phyloP scores from a whole-genome alignment of 2,113 vertebrate species.

The Eubucco bourcierii region DNA sequence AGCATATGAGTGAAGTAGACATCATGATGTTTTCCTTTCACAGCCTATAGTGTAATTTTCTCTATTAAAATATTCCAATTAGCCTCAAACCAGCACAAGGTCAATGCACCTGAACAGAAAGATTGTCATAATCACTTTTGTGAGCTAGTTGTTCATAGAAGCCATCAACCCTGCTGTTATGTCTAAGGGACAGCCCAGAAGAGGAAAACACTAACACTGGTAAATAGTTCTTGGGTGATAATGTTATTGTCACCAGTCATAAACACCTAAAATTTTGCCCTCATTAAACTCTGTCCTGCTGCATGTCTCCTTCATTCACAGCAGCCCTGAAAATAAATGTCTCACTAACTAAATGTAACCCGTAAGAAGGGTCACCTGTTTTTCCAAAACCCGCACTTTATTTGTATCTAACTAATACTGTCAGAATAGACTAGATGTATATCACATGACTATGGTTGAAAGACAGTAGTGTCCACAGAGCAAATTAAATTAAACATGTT shows the following conservation, averaged over 20 bases:
- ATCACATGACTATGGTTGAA: not conserved
- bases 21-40: too few species aligned
- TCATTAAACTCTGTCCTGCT: not conserved
- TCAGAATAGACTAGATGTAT: not conserved
- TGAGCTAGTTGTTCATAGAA: not conserved
- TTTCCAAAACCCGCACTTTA: not conserved
- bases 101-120: too few species aligned
- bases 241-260: not conserved
- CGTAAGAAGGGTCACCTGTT: rapidly evolving
- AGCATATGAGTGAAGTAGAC: too few species aligned
- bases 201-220: not conserved
- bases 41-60: too few species aligned
- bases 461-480: not conserved
- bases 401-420: not conserved
- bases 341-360: not conserved
- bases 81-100: too few species aligned
- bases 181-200: not conserved
- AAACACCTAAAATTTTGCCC: not conserved
- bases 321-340: not conserved
- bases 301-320: not conserved
- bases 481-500: not conserved
- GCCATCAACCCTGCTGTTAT: not conserved
- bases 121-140: too few species aligned
- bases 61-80: too few species aligned
- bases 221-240: not conserved